A percentile compares a stretch with the other conserved stretches of the same genome.
Conservation (phyloP, 2,888 invertebrate species). For the Agonopterix arenella region DNA sequence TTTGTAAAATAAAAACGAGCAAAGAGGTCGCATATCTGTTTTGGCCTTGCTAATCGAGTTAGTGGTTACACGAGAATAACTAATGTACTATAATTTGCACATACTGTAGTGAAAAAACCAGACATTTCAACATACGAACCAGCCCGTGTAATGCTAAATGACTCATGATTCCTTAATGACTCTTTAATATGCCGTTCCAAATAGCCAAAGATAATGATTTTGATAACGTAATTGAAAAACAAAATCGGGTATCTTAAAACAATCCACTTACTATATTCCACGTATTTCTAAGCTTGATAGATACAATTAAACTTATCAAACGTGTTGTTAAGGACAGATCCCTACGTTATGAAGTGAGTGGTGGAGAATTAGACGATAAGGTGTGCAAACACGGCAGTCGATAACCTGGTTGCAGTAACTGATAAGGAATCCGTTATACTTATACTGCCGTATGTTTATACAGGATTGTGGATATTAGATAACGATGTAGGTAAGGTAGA, state of each 20-base stretch:
- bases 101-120: conserved; percentile 31
- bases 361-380: conserved; percentile 56
- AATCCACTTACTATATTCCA: conserved; percentile 19
- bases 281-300: conserved; percentile 14
- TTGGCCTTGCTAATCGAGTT: conserved; percentile 69
- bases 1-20: conserved; percentile 51
- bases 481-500: neutral
- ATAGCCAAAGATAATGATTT: conserved; percentile 30
- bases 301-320: conserved; percentile 44
- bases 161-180: conserved; percentile 23
- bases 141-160: conserved; percentile 26
- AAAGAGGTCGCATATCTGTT: conserved; percentile 69
- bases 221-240: conserved; percentile 11
- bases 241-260: conserved; percentile 18
- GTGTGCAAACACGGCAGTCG: conserved; percentile 60
- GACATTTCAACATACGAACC: conserved; percentile 25
- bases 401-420: conserved; percentile 64
- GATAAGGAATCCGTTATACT: conserved; percentile 48
- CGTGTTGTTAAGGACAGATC: conserved; percentile 38
- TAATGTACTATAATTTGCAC: conserved; percentile 54
- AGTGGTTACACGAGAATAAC: conserved; percentile 56
- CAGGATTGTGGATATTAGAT: neutral
- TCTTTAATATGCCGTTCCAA: conserved; percentile 25
- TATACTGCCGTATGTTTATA: conserved; percentile 21
- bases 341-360: conserved; percentile 45